Evolutionary conservation across 2,113 vertebrate species (phyloP).

Genomic region (Gavialis gangeticus): DNA sequence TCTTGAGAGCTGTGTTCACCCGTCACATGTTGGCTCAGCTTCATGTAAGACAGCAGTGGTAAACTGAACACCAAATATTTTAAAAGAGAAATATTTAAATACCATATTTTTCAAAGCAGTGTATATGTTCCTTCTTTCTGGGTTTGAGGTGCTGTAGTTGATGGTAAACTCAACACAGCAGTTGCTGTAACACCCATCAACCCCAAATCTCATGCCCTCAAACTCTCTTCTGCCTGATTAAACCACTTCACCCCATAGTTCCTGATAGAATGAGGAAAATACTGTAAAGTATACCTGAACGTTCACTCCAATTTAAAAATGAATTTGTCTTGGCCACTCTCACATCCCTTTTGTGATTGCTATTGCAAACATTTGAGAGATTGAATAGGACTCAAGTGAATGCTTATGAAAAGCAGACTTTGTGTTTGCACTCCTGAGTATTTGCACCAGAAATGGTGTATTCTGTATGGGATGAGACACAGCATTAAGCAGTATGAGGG

Average conservation of each 20-base stretch:
- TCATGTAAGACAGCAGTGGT: background rate
- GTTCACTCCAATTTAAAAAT: background rate
- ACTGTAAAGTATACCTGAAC: background rate
- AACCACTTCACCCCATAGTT: background rate
- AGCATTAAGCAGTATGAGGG: background rate
- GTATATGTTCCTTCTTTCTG: background rate
- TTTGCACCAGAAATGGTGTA: background rate
- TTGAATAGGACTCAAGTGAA: background rate
- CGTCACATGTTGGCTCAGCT: background rate
- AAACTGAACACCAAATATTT: background rate
- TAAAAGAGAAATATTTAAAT: background rate
- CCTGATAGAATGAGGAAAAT: background rate
- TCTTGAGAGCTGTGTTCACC: background rate
- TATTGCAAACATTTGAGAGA: background rate
- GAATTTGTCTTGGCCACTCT: slow-evolving; percentile 7
- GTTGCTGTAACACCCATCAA: background rate
- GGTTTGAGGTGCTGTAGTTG: background rate
- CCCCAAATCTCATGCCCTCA: background rate
- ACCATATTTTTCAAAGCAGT: background rate
- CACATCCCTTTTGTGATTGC: background rate
- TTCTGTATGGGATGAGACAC: background rate
- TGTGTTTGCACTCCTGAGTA: background rate
- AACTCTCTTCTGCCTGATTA: background rate
- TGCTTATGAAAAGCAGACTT: background rate
- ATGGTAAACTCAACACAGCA: background rate